A percentile compares a stretch with the other conserved stretches of the same genome.
Conservation (phyloP, 2,797 vertebrate species). For the Pseudochaenichthys georgianus region DNA sequence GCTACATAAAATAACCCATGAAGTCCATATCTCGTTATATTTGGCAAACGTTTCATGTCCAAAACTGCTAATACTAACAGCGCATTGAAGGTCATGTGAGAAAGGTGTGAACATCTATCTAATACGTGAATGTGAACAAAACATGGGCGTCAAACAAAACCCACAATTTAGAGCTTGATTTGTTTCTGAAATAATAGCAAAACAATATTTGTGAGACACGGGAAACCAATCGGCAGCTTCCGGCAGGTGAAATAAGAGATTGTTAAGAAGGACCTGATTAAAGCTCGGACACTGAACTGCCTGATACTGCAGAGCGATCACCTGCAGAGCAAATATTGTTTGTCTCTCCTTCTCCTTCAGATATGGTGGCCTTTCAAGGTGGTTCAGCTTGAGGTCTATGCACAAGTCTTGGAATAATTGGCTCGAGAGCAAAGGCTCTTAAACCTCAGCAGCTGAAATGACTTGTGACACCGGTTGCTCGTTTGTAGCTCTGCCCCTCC, state of each 20-base stretch:
- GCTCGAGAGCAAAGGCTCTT: conserved; percentile 15
- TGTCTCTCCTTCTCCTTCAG: background rate
- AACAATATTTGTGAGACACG: background rate
- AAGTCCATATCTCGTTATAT: too few species aligned
- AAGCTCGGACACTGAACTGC: too few species aligned
- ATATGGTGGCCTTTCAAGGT: background rate
- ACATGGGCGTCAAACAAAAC: background rate
- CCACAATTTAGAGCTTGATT: background rate
- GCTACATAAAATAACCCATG: background rate
- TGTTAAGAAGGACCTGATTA: too few species aligned
- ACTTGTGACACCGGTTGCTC: conserved; percentile 38
- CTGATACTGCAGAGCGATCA: background rate
- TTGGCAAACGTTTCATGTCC: too few species aligned
- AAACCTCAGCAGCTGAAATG: conserved; percentile 19
- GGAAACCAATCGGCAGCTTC: background rate
- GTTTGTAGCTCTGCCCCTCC: conserved; percentile 24
- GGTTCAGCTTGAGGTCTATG: background rate
- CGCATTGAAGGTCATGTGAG: background rate
- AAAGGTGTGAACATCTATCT: background rate
- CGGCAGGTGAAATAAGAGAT: background rate
- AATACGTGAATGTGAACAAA: background rate
- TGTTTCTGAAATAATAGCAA: conserved; percentile 3
- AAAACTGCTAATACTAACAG: background rate
- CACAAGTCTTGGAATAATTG: conserved; percentile 29
- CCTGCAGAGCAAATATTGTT: conserved; percentile 13